phyloP scores from a whole-genome alignment of 2,888 invertebrate species.

The Thecophora atra region DNA sequence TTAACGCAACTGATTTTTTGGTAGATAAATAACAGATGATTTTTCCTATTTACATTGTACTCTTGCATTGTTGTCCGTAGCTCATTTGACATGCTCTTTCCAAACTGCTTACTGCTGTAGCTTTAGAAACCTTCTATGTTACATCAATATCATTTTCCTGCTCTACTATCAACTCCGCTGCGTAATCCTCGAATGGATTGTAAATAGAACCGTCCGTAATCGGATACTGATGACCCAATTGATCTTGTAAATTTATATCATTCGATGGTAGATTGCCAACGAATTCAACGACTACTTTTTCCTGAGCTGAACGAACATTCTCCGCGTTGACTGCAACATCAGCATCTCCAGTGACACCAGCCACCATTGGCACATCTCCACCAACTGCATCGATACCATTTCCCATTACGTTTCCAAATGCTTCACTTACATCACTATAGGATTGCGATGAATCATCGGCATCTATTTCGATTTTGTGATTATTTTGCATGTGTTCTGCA shows the following conservation, averaged over 20 bases:
- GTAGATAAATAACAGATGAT: too few species aligned
- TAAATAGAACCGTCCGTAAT: neutral
- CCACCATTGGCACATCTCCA: too few species aligned
- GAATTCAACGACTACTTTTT: slow-evolving; percentile 30
- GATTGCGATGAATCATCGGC: neutral
- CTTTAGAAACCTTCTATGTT: slow-evolving; percentile 34
- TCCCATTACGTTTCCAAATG: neutral
- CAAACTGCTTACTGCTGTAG: too few species aligned
- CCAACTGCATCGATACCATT: neutral
- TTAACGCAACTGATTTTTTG: too few species aligned
- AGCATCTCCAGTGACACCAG: neutral
- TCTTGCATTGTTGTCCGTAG: too few species aligned
- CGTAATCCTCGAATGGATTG: slow-evolving; percentile 29
- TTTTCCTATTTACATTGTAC: too few species aligned
- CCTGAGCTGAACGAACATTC: neutral
- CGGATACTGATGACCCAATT: slow-evolving; percentile 10
- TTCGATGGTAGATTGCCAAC: slow-evolving; percentile 13
- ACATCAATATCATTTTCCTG: slow-evolving; percentile 48
- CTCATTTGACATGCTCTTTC: too few species aligned
- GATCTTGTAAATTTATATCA: slow-evolving; percentile 22
- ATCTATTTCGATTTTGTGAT: slow-evolving; percentile 43
- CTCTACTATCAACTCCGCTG: slow-evolving; percentile 40
- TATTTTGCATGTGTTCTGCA: slow-evolving; percentile 46
- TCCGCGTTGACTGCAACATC: neutral
- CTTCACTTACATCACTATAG: neutral